Conservation (phyloP, 2,888 invertebrate species). For the Conops quadrifasciatus region DNA sequence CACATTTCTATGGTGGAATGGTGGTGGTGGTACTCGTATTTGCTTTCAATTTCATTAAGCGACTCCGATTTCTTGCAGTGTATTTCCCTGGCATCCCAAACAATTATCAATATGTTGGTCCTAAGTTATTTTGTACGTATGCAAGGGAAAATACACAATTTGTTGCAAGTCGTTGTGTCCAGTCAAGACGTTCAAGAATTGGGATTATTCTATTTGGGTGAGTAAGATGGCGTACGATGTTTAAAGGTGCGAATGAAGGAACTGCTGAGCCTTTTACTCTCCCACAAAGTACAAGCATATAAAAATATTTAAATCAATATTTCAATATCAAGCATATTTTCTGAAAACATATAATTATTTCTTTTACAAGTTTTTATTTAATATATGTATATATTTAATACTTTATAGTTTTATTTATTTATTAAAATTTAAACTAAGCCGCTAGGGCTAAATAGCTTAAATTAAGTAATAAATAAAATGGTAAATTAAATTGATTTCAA, state of each 20-base stretch:
- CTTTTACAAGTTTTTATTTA: not conserved
- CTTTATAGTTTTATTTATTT: no score
- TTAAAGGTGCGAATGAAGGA: not conserved
- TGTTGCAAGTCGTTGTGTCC: constrained; percentile 28
- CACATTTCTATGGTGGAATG: no score
- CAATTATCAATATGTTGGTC: constrained; percentile 35
- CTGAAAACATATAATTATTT: not conserved
- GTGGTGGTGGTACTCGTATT: no score
- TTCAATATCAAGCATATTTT: not conserved
- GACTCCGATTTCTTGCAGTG: not conserved
- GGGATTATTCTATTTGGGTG: constrained; percentile 40
- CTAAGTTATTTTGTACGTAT: constrained; percentile 30
- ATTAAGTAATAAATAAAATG: no score
- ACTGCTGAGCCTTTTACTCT: not conserved
- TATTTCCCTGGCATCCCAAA: constrained; percentile 36
- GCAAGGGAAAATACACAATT: constrained; percentile 28
- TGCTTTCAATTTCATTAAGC: no score
- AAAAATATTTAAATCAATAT: not conserved
- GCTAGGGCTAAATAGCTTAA: no score
- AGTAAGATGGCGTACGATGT: not conserved
- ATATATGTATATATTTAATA: no score
- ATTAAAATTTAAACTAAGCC: no score
- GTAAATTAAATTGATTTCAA: no score
- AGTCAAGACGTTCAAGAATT: constrained; percentile 36
- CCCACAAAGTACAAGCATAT: not conserved